Base-by-base conservation (phyloP, 2,888 invertebrate species). In the Orchesellides sinensis region DNA sequence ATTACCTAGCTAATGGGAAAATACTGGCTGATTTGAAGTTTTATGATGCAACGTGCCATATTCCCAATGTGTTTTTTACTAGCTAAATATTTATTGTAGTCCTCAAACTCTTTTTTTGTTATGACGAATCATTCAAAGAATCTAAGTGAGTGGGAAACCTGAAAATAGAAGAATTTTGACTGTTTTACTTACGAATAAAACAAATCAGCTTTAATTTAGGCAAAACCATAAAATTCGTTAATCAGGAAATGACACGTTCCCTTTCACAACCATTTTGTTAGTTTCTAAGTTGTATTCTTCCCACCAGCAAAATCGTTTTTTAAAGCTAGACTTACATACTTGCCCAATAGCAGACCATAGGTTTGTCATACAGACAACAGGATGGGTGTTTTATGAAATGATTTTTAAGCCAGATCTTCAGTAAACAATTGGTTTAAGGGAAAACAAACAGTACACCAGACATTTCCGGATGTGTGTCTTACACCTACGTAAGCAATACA, bases 401-500 rank as follows among this genome's bases (percentile, higher is more conserved):
- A n/a, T n/a, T n/a, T n/a, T n/a, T n/a, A n/a, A 63, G 27, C 27
- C 5, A 66, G 25, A 25, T n/a, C 19, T 23, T 66, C 27, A 19
- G 63, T 61, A n/a, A 56, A 54, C 35, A 47, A 66, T 47, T 66
- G 45, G 45, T 45, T 66, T 47, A 66, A 40, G 63, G 40, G n/a
- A n/a, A n/a, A n/a, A n/a, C n/a, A n/a, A n/a, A n/a, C 40, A 69
- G 27, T 69, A 29, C 29, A 69, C 54, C 19, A 78, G 66, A 73
- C 73, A 73, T 66, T 80, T 80, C 80, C 80, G 80, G 80, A 80
- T 80, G 56, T 54, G 65, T 80, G 25, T 10, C 5, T 59, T 45
- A 54, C 32, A 32, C 40, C 68, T 21, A 32, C 23, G n/a, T n/a
- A n/a, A n/a, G n/a, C n/a, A n/a, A 14, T 6, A 23, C 63, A 35